A percentile compares a stretch with the other conserved stretches of the same genome.
phyloP scores from a whole-genome alignment of 2,888 invertebrate genomes.

The Harpalus rubripes region DNA sequence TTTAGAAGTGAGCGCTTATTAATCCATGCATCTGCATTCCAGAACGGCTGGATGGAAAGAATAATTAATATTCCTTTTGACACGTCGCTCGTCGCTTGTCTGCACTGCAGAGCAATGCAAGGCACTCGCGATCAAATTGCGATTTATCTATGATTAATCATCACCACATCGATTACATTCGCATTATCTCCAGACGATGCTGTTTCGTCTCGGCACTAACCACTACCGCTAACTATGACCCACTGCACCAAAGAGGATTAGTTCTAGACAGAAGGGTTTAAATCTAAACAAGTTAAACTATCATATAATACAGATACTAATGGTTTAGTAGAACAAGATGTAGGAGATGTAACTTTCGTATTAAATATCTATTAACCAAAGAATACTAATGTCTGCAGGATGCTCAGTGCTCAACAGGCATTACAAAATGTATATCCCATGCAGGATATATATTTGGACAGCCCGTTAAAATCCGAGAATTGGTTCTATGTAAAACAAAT shows the following conservation, averaged over 20 bases:
- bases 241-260: not conserved
- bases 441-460: no score
- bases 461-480: no score
- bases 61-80: slow-evolving; percentile 45
- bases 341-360: no score
- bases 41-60: not conserved
- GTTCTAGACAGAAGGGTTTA: no score
- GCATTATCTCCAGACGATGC: slow-evolving; percentile 17
- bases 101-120: not conserved
- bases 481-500: no score
- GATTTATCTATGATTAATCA: slow-evolving; percentile 35
- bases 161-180: slow-evolving; percentile 4
- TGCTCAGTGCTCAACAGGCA: no score
- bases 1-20: not conserved
- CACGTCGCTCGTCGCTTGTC: slow-evolving; percentile 17
- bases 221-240: not conserved
- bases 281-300: no score
- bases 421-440: no score
- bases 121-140: slow-evolving; percentile 2
- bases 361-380: no score
- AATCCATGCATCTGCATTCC: not conserved
- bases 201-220: not conserved
- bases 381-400: no score
- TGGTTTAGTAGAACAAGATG: no score
- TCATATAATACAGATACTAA: no score